phyloP scores from a whole-genome alignment of 2,113 vertebrate species.

The Pagrus major region DNA sequence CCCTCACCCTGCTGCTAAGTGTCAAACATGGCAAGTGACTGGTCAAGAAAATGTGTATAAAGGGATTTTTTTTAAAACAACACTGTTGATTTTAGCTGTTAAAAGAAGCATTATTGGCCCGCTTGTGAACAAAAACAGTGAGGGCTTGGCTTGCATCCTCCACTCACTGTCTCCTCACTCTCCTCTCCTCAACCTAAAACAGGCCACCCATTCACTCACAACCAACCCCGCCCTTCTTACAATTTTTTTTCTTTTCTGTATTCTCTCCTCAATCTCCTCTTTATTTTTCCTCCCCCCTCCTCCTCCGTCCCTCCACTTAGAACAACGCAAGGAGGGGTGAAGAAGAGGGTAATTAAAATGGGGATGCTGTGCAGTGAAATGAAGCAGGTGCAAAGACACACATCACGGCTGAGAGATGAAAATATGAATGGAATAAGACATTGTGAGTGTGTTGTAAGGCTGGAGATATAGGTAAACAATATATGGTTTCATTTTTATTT shows the following conservation, averaged over 20 bases:
- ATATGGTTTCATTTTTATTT: not conserved
- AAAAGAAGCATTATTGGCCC: not conserved
- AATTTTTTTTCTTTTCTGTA: conserved; percentile 8
- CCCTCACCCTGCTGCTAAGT: conserved; percentile 19
- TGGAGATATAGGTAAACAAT: conserved; percentile 16
- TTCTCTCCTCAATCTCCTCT: conserved; percentile 31
- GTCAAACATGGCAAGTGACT: conserved; percentile 26
- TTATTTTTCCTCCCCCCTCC: conserved; percentile 23
- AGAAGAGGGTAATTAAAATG: conserved; percentile 72
- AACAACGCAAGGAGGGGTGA: conserved; percentile 35
- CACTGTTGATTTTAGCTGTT: not conserved
- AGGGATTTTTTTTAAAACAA: not conserved
- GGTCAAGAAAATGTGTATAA: not conserved
- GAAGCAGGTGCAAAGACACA: conserved; percentile 34
- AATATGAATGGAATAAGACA: conserved; percentile 18
- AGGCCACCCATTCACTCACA: conserved; percentile 37
- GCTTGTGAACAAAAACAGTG: conserved; percentile 16
- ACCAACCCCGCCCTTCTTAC: conserved; percentile 15
- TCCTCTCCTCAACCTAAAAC: conserved; percentile 26
- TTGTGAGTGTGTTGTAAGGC: not conserved
- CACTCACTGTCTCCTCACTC: conserved; percentile 6
- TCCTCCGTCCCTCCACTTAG: conserved; percentile 21
- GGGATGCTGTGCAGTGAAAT: conserved; percentile 52
- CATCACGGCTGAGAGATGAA: conserved; percentile 6
- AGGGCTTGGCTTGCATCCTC: not conserved